These are phyloP conservation scores for Pollicipes pollicipes DNA, from an alignment of 1,140 invertebrate genomes.

Conservation along the genomic window DNA sequence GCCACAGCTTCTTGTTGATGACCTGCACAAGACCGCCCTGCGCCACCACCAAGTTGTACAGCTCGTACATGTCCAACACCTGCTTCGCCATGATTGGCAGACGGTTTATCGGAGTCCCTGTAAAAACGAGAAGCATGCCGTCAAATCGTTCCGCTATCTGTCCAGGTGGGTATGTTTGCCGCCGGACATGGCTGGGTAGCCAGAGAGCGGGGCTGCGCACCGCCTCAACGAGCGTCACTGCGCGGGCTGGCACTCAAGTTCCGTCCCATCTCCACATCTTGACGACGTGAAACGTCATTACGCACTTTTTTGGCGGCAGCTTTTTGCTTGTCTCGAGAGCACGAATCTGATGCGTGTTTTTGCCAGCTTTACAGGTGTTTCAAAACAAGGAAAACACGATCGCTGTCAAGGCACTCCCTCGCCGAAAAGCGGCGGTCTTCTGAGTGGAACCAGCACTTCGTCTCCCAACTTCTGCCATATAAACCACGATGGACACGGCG, in stretches of 20 bases:
- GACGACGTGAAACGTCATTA: neutral
- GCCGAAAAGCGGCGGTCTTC: neutral
- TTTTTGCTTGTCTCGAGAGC: neutral
- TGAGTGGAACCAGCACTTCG: neutral
- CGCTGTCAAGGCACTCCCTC: too few relatives aligned
- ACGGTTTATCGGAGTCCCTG: slow-evolving; percentile 94
- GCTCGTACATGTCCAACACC: slow-evolving; percentile 87
- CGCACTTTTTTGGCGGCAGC: neutral
- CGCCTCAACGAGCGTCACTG: too few relatives aligned
- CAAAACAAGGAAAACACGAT: neutral
- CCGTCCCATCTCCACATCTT: neutral
- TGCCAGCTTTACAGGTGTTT: neutral
- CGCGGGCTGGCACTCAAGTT: neutral
- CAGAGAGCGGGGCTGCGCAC: too few relatives aligned
- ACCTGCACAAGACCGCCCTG: slow-evolving; percentile 95
- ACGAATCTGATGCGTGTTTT: neutral
- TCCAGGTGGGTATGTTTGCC: too few relatives aligned
- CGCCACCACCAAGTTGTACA: slow-evolving; percentile 93
- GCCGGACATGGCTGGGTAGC: too few relatives aligned
- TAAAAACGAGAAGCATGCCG: slow-evolving; percentile 23
- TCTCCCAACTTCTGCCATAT: too few relatives aligned
- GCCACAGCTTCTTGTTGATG: slow-evolving; percentile 99
- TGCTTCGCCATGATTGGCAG: slow-evolving; percentile 99
- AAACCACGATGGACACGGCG: too few relatives aligned
- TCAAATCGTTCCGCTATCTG: too few relatives aligned